Evolutionary conservation across 2,888 invertebrate species (phyloP).

Genomic region (Tillus elongatus): DNA sequence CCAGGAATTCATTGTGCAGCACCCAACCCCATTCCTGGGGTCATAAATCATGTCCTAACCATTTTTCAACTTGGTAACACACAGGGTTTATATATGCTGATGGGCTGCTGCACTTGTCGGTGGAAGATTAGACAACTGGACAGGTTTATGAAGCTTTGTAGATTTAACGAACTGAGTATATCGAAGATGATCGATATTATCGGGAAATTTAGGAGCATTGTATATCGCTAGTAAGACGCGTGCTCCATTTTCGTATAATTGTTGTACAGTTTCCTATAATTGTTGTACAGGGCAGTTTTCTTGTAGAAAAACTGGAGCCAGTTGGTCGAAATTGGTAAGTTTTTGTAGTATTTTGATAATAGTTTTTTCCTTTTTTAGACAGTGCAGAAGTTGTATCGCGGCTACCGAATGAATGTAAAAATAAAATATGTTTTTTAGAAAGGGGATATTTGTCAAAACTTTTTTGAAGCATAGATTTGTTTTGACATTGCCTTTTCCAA

Average conservation of each 20-base stretch:
- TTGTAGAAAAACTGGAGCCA: conserved; percentile 29
- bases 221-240: conserved; percentile 30
- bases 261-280: too few species aligned
- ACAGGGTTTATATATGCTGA: conserved; percentile 2
- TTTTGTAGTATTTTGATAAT: conserved; percentile 25
- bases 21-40: conserved; percentile 23
- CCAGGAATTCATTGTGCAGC: conserved; percentile 28
- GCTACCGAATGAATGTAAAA: conserved; percentile 23
- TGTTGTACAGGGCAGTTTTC: conserved; percentile 31
- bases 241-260: conserved; percentile 27
- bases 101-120: conserved; percentile 31
- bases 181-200: conserved; percentile 20
- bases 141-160: conserved; percentile 31
- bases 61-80: conserved; percentile 20
- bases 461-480: conserved; percentile 31
- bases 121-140: conserved; percentile 31
- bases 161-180: conserved; percentile 27
- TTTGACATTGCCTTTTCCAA: conserved; percentile 33
- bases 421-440: conserved; percentile 22
- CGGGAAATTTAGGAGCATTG: conserved; percentile 30
- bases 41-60: conserved; percentile 24
- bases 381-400: conserved; percentile 26
- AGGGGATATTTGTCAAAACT: conserved; percentile 27
- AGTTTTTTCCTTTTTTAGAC: conserved; percentile 28
- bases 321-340: conserved; percentile 27